Evolutionary conservation across 2,888 invertebrate species (phyloP).

Genomic region (Eurytoma adleriae): DNA sequence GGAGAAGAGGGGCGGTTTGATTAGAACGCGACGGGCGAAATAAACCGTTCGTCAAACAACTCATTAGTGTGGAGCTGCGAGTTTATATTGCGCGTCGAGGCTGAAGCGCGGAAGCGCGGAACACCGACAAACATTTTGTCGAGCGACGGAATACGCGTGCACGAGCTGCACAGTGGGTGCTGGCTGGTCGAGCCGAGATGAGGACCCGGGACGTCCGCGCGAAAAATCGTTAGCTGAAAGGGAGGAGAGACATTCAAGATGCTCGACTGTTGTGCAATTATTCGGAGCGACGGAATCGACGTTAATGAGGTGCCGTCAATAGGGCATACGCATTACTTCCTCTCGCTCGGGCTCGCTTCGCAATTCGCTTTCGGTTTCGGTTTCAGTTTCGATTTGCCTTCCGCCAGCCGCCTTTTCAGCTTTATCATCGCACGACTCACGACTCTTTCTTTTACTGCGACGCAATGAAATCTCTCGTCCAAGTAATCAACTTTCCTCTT

Average conservation of each 20-base stretch:
- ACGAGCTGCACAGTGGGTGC: background rate
- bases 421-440: background rate
- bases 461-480: no score
- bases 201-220: background rate
- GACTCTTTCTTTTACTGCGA: no score
- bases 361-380: background rate
- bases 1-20: background rate
- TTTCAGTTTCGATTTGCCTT: background rate
- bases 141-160: background rate
- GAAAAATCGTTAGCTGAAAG: constrained; percentile 49
- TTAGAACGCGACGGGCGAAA: constrained; percentile 12
- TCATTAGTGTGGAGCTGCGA: constrained; percentile 27
- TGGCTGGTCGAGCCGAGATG: background rate
- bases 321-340: constrained; percentile 16
- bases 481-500: no score
- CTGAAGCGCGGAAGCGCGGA: no score
- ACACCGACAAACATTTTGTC: background rate
- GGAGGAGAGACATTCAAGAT: constrained; percentile 33
- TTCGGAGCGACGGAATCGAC: constrained; percentile 46
- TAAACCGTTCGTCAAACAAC: constrained; percentile 43
- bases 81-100: background rate
- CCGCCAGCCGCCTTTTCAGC: background rate
- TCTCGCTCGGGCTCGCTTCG: background rate
- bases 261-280: constrained; percentile 23
- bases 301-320: constrained; percentile 48